Conservation (phyloP, 92 coral and sea anemone genomes). For the Pocillopora grandis region DNA sequence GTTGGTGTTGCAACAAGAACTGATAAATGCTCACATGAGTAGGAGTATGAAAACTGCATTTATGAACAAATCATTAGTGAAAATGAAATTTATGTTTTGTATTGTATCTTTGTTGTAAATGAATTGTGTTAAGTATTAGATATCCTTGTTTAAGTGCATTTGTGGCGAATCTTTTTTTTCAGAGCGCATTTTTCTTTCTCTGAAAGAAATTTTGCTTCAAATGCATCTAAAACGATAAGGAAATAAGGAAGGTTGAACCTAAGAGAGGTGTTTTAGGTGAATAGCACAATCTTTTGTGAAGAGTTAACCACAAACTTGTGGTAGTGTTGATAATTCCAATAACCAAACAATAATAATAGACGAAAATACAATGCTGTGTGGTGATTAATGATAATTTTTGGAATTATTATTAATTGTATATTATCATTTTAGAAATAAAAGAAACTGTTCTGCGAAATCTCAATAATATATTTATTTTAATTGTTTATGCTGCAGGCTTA, state of each 20-base stretch:
- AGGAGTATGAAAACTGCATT: not conserved
- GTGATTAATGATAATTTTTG: slow-evolving; percentile 15
- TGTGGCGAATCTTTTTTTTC: too few species aligned
- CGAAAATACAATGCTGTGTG: slow-evolving; percentile 12
- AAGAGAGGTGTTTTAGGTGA: not conserved
- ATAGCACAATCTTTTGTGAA: too few species aligned
- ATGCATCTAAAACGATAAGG: too few species aligned
- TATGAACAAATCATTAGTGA: slow-evolving; percentile 12
- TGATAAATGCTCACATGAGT: not conserved
- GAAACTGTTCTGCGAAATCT: slow-evolving; percentile 23
- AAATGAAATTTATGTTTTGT: slow-evolving; percentile 34
- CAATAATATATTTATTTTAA: slow-evolving; percentile 26
- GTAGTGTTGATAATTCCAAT: slow-evolving; percentile 30
- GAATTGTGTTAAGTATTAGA: slow-evolving; percentile 8
- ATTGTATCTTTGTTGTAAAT: slow-evolving; percentile 27
- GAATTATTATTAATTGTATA: slow-evolving; percentile 3
- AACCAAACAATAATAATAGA: not conserved
- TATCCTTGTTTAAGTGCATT: not conserved
- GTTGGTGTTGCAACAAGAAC: slow-evolving; percentile 6
- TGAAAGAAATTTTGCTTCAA: too few species aligned
- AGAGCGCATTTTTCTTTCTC: too few species aligned
- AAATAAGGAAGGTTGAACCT: not conserved
- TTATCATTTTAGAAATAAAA: slow-evolving; percentile 42
- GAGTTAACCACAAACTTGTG: slow-evolving; percentile 6
- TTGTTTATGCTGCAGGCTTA: slow-evolving; percentile 12